phyloP scores from a whole-genome alignment of 2,888 invertebrate genomes.

The Hirtodrosophila confusa region DNA sequence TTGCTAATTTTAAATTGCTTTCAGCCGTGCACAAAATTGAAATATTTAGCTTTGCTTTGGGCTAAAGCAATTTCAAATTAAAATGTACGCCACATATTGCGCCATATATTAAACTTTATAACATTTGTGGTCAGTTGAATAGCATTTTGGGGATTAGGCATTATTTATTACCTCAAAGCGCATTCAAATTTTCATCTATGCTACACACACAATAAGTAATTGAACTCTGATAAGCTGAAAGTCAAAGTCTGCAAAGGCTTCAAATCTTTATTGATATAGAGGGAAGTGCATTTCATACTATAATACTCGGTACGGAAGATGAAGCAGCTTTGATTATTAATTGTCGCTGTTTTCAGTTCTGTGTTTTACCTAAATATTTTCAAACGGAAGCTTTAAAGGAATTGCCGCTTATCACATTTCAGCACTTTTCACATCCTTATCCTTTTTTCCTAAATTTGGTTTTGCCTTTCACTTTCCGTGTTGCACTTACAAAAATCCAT shows the following conservation, averaged over 20 bases:
- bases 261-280: no score
- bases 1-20: constrained; percentile 22
- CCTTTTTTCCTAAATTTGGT: no score
- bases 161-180: neutral
- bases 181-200: constrained; percentile 5
- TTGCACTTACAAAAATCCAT: no score
- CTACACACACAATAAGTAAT: constrained; percentile 3
- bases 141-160: constrained; percentile 7
- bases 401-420: neutral
- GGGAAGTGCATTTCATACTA: no score
- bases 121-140: constrained; percentile 2
- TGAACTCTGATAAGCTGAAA: constrained; percentile 11
- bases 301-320: no score
- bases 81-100: constrained; percentile 1
- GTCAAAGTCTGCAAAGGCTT: no score
- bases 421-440: no score
- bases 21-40: neutral
- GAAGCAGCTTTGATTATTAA: no score
- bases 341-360: constrained; percentile 3
- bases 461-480: no score
- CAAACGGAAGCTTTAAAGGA: no score
- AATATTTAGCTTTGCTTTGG: neutral
- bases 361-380: neutral
- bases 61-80: neutral
- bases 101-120: neutral